Conservation (phyloP, 2,113 vertebrate species). For the Antechinus stuartii region DNA sequence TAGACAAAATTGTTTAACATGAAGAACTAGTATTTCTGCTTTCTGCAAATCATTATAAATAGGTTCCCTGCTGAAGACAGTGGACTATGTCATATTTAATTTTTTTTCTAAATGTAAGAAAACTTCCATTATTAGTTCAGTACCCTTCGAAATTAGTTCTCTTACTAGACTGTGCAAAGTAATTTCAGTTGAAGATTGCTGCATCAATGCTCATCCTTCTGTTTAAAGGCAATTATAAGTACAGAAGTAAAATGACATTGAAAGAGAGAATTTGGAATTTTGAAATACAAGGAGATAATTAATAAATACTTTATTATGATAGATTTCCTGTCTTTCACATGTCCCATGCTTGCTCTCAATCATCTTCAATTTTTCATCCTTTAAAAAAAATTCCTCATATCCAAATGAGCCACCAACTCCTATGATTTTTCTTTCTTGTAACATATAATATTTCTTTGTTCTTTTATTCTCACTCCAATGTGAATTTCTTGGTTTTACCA, state of each 20-base stretch:
- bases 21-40: constrained; percentile 47
- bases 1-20: constrained; percentile 28
- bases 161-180: constrained; percentile 76
- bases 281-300: constrained; percentile 52
- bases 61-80: constrained; percentile 64
- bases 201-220: constrained; percentile 70
- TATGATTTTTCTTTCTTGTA: neutral
- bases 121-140: constrained; percentile 70
- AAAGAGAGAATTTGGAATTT: constrained; percentile 41
- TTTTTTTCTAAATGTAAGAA: constrained; percentile 43
- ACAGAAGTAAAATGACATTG: constrained; percentile 16
- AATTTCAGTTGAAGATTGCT: constrained; percentile 73
- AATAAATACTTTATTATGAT: constrained; percentile 23
- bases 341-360: neutral
- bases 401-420: neutral
- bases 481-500: neutral
- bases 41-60: constrained; percentile 45
- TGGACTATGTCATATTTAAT: constrained; percentile 67
- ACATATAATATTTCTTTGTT: neutral
- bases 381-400: neutral
- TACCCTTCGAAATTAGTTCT: constrained; percentile 74
- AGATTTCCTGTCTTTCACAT: constrained; percentile 62
- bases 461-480: neutral
- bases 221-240: constrained; percentile 37
- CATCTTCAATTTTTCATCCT: neutral